phyloP scores from a whole-genome alignment of 2,797 vertebrate genomes.

The Acipenser oxyrinchus region DNA sequence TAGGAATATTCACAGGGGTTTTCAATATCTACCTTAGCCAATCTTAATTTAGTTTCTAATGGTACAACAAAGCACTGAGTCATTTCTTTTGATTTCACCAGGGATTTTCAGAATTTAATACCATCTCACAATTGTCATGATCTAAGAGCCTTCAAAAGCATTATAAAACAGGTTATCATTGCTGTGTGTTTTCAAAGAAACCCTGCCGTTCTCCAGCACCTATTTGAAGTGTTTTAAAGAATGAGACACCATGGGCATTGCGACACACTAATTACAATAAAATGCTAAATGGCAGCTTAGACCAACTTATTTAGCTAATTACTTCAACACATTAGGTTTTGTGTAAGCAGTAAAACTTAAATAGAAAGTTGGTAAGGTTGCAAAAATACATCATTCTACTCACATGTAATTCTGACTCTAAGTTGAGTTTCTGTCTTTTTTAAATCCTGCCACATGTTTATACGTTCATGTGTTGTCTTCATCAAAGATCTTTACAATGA shows the following conservation, averaged over 20 bases:
- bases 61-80: conserved; percentile 19
- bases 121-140: conserved; percentile 3
- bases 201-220: background rate
- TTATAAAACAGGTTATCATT: conserved; percentile 13
- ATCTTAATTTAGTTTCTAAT: conserved; percentile 13
- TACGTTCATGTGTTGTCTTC: too few relatives aligned
- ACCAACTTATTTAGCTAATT: too few relatives aligned
- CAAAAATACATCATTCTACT: too few relatives aligned
- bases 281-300: background rate
- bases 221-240: conserved; percentile 16
- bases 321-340: too few relatives aligned
- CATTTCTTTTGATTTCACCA: conserved; percentile 16
- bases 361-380: too few relatives aligned
- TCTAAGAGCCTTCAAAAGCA: conserved; percentile 10
- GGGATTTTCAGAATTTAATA: conserved; percentile 18
- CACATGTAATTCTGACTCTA: too few relatives aligned
- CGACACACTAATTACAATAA: conserved; percentile 7
- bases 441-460: too few relatives aligned
- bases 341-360: too few relatives aligned
- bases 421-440: too few relatives aligned
- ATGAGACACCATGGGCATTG: background rate
- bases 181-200: conserved; percentile 9
- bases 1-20: conserved; percentile 13
- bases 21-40: conserved; percentile 16
- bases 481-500: too few relatives aligned